Conservation (phyloP, 2,797 vertebrate species). For the Philypnodon macrostomus region DNA sequence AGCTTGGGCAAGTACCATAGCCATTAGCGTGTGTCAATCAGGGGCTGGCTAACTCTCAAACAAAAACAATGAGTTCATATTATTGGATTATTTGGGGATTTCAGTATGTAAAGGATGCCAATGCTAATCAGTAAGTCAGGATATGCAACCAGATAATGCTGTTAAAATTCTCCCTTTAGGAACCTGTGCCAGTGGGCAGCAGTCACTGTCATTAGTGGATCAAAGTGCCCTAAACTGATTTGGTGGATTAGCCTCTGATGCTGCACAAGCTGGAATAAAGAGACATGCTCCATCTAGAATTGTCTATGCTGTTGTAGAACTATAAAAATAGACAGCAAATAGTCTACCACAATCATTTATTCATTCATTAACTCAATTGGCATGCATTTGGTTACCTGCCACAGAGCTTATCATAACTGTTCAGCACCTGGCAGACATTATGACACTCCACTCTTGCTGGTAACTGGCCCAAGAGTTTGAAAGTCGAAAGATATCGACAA, state of each 20-base stretch:
- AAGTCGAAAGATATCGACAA: too few species aligned
- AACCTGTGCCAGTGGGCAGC: constrained; percentile 23
- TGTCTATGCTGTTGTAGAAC: not conserved
- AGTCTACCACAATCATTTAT: too few species aligned
- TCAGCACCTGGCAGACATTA: too few species aligned
- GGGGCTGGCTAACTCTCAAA: constrained; percentile 12
- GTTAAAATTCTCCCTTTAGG: constrained; percentile 1
- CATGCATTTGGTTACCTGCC: too few species aligned
- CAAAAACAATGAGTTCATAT: constrained; percentile 36
- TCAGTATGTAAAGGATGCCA: not conserved
- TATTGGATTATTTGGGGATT: not conserved
- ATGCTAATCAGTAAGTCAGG: not conserved
- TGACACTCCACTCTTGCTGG: too few species aligned
- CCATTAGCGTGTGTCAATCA: constrained; percentile 21
- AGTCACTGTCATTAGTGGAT: constrained; percentile 27
- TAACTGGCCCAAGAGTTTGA: too few species aligned
- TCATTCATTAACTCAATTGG: too few species aligned
- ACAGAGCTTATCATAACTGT: too few species aligned
- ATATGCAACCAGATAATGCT: not conserved
- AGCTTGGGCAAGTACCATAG: not conserved
- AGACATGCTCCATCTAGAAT: constrained; percentile 10
- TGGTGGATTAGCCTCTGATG: constrained; percentile 39
- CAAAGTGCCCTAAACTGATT: constrained; percentile 42
- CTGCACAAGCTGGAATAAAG: constrained; percentile 17
- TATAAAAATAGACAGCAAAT: not conserved